Evolutionary conservation across 2,113 vertebrate species (phyloP).

Genomic region (Mesitornis unicolor): DNA sequence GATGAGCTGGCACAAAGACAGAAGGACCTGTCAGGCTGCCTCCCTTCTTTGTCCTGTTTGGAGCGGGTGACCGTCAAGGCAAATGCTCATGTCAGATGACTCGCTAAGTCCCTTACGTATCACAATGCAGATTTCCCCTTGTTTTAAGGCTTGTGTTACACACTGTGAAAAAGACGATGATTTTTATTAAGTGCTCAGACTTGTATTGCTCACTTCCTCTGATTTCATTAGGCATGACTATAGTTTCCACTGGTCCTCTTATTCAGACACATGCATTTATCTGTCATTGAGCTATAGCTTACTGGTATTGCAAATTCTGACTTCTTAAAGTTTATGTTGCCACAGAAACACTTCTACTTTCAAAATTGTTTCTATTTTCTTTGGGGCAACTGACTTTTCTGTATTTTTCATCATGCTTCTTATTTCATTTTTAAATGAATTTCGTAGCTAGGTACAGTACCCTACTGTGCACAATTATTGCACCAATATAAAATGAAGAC

Average conservation of each 20-base stretch:
- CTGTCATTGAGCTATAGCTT: background rate
- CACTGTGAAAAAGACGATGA: background rate
- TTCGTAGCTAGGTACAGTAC: constrained; percentile 32
- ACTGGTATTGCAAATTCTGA: background rate
- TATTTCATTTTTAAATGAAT: constrained; percentile 42
- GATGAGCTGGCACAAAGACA: background rate
- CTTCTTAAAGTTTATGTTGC: constrained; percentile 14
- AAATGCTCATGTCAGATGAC: background rate
- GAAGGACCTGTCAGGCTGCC: background rate
- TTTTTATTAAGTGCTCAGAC: background rate
- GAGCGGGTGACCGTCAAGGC: rapidly evolving
- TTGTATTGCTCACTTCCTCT: background rate
- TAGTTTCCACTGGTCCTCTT: background rate
- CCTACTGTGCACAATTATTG: constrained; percentile 57
- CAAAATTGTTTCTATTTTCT: constrained; percentile 41
- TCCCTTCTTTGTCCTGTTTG: background rate
- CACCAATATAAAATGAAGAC: constrained; percentile 57
- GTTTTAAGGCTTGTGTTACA: background rate
- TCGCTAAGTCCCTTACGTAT: background rate
- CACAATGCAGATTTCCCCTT: background rate
- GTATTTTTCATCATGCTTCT: constrained; percentile 39
- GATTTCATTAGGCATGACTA: background rate
- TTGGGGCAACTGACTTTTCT: background rate
- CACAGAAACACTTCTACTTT: constrained; percentile 31
- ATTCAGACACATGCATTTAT: background rate